These are phyloP conservation scores for Brachyalestes nurse DNA, from an alignment of 2,797 vertebrate species.

Conservation along the genomic window DNA sequence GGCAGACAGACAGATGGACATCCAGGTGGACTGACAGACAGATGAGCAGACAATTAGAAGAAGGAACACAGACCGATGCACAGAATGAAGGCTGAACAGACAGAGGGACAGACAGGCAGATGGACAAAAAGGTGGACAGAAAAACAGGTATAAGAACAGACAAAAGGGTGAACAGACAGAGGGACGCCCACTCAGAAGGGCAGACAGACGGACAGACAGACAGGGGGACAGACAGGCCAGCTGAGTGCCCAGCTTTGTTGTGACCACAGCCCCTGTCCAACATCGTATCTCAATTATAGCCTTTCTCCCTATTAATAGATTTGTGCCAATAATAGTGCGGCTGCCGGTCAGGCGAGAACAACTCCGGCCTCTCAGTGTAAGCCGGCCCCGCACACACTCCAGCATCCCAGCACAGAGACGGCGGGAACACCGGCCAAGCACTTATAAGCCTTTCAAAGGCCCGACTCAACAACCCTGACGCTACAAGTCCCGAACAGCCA, in stretches of 20 bases:
- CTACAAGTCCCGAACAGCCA: too few species aligned
- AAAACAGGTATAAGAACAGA: constrained; percentile 53
- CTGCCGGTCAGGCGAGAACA: constrained; percentile 72
- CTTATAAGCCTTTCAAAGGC: constrained; percentile 36
- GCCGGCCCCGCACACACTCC: constrained; percentile 6
- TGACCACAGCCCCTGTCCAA: constrained; percentile 59
- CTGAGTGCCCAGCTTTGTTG: constrained; percentile 63
- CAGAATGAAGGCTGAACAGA: background rate
- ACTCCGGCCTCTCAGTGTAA: constrained; percentile 69
- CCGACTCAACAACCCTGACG: too few species aligned
- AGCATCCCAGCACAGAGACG: constrained; percentile 8
- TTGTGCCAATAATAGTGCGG: constrained; percentile 78
- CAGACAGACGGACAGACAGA: too few species aligned
- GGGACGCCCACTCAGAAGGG: constrained; percentile 16
- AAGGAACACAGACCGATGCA: constrained; percentile 44
- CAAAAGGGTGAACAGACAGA: constrained; percentile 49
- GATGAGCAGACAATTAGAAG: too few species aligned
- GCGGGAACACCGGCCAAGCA: constrained; percentile 20
- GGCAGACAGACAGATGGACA: constrained; percentile 36
- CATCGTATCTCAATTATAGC: constrained; percentile 75
- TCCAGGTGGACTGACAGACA: constrained; percentile 22
- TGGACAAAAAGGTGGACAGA: background rate
- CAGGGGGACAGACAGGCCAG: constrained; percentile 22
- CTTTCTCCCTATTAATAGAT: constrained; percentile 79
- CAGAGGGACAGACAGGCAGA: too few species aligned